These are phyloP conservation scores for Panagrolaimus sp. DNA, from an alignment of 1,140 invertebrate species.

Conservation along the genomic window DNA sequence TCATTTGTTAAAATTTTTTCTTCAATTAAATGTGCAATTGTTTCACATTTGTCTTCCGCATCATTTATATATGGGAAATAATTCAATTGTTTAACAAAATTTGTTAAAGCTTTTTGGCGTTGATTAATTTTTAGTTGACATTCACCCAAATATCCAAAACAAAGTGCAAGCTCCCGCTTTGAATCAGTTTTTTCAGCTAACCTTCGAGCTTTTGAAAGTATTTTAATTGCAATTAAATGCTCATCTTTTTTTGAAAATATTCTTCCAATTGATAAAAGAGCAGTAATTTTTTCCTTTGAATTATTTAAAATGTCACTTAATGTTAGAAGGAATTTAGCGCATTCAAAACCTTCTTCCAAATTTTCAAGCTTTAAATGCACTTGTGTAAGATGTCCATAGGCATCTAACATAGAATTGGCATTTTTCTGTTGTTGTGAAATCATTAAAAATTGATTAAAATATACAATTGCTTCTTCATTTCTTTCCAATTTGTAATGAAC, in stretches of 20 bases:
- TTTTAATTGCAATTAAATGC: constrained; percentile 1
- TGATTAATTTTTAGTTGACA: constrained; percentile 17
- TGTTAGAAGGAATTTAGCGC: constrained; percentile 18
- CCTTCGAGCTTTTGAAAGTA: constrained; percentile 19
- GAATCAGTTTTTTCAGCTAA: constrained; percentile 13
- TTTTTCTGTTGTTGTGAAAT: constrained; percentile 18
- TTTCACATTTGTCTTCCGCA: constrained; percentile 23
- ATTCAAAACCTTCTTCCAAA: constrained; percentile 20
- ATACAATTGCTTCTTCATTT: constrained; percentile 20
- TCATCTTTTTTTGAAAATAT: constrained; percentile 18
- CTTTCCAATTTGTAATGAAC: constrained; percentile 12
- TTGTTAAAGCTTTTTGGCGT: constrained; percentile 11
- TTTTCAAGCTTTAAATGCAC: constrained; percentile 16
- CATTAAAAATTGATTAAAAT: constrained; percentile 21
- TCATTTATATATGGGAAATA: constrained; percentile 22
- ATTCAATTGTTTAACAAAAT: constrained; percentile 22
- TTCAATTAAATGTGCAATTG: constrained; percentile 20
- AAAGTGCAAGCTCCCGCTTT: constrained; percentile 19
- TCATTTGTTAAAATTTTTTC: constrained; percentile 20
- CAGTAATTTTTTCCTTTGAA: constrained; percentile 10
- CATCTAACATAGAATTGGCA: background rate
- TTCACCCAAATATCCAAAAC: constrained; percentile 22
- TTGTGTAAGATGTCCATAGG: constrained; percentile 8
- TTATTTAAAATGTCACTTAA: constrained; percentile 11
- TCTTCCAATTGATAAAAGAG: constrained; percentile 18